phyloP scores from a whole-genome alignment of 2,797 vertebrate species.

The Chromobotia macracanthus region DNA sequence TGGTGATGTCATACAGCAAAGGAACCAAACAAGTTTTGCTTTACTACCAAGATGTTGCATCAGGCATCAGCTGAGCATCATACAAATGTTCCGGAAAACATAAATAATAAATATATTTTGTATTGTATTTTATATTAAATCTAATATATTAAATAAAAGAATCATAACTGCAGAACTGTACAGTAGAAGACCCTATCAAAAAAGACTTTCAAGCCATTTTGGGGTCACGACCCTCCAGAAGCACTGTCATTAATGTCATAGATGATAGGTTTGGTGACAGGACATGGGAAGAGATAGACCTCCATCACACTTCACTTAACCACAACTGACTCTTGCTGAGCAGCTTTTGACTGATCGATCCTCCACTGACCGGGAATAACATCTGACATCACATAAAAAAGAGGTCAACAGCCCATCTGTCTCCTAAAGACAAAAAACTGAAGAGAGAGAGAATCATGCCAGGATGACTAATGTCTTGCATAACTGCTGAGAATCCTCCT shows the following conservation, averaged over 20 bases:
- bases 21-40: neutral
- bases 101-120: no score
- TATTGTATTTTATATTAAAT: no score
- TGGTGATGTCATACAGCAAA: neutral
- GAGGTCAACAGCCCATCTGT: conserved; percentile 34
- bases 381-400: conserved; percentile 37
- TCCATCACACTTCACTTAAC: neutral
- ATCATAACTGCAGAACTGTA: no score
- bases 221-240: no score
- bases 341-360: conserved; percentile 11
- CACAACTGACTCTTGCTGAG: neutral
- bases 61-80: neutral
- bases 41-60: neutral
- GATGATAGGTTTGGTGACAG: no score
- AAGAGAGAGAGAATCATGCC: conserved; percentile 56
- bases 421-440: conserved; percentile 16
- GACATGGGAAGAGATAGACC: neutral
- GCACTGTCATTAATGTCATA: no score
- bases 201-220: no score
- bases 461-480: conserved; percentile 75
- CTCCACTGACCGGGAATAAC: conserved; percentile 20
- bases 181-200: no score
- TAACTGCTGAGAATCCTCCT: conserved; percentile 71
- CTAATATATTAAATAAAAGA: no score
- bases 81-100: no score